A percentile compares a stretch with the other conserved stretches of the same genome.
phyloP scores from a whole-genome alignment of 2,113 vertebrate genomes.

The Sclerurus mexicanus region DNA sequence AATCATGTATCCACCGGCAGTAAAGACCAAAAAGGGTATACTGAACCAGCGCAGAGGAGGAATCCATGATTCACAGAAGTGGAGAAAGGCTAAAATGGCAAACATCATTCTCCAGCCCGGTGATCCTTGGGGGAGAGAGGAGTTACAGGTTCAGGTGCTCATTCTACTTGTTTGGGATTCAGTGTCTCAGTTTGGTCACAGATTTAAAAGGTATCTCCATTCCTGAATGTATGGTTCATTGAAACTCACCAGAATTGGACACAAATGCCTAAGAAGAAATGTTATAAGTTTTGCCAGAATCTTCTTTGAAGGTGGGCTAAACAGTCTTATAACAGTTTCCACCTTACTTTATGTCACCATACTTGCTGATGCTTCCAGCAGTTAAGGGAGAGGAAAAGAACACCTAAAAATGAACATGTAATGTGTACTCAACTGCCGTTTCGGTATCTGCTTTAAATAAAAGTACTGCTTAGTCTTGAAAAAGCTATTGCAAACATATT shows the following conservation, averaged over 20 bases:
- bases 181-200: background rate
- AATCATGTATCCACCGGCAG: background rate
- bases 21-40: background rate
- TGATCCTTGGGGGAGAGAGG: background rate
- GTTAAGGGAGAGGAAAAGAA: background rate
- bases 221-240: background rate
- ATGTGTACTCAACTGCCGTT: background rate
- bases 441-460: background rate
- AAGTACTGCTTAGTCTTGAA: background rate
- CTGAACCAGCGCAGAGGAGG: background rate
- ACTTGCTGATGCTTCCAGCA: background rate
- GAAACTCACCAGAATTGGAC: background rate
- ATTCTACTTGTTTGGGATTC: background rate
- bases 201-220: background rate
- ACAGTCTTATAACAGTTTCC: background rate
- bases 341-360: too few relatives aligned
- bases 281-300: background rate
- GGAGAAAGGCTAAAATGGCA: background rate
- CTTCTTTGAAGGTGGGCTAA: background rate
- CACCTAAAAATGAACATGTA: background rate
- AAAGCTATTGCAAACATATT: background rate
- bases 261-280: background rate
- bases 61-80: background rate
- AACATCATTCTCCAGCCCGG: background rate
- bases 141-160: background rate